These are phyloP conservation scores for Hemicordylus capensis DNA, from an alignment of 2,113 vertebrate genomes.

Conservation along the genomic window DNA sequence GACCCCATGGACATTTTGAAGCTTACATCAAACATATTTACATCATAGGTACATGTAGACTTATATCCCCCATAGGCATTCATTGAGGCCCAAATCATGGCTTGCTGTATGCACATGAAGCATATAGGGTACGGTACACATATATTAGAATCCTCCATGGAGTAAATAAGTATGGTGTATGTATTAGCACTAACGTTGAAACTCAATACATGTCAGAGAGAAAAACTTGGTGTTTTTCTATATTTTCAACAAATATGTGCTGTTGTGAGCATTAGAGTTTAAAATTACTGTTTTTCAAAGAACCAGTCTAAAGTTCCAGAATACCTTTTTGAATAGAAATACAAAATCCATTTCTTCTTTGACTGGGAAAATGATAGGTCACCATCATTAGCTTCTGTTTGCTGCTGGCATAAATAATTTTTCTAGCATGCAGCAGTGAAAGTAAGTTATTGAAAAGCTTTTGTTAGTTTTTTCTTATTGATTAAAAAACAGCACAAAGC, in stretches of 20 bases:
- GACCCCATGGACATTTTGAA: background rate
- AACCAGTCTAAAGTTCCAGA: conserved; percentile 15
- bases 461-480: conserved; percentile 31
- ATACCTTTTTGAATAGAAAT: conserved; percentile 11
- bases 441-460: conserved; percentile 18
- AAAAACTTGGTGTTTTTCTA: background rate
- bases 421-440: conserved; percentile 29
- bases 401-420: background rate
- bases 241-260: conserved; percentile 7
- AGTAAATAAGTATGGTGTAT: background rate
- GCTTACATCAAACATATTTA: no score
- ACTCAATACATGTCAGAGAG: background rate
- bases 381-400: background rate
- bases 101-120: background rate
- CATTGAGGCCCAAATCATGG: background rate
- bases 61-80: background rate
- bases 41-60: background rate
- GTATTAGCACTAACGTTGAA: background rate
- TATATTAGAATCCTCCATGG: no score
- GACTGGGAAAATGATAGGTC: background rate
- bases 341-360: background rate
- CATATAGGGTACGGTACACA: no score
- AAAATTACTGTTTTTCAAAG: conserved; percentile 28
- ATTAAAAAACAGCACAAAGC: conserved; percentile 37
- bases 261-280: conserved; percentile 33